A percentile compares a stretch with the other conserved stretches of the same genome.
Conservation (phyloP, 1,140 invertebrate genomes). For the Drosophila carrolli region DNA sequence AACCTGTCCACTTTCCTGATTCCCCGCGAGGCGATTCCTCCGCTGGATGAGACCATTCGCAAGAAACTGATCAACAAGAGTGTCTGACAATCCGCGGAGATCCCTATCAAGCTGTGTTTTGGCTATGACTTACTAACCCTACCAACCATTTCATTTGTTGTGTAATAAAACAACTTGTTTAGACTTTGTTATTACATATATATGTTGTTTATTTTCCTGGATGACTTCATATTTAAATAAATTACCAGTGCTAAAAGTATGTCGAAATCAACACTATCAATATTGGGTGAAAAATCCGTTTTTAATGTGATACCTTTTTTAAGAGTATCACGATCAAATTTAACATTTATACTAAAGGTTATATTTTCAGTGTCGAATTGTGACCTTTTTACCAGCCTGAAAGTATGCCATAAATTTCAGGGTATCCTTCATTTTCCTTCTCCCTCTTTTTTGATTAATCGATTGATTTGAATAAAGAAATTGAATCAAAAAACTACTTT, state of each 20-base stretch:
- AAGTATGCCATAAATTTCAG: conserved; percentile 9
- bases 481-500: too few species aligned
- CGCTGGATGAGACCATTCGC: conserved; percentile 89
- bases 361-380: too few species aligned
- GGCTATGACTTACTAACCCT: background rate
- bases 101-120: background rate
- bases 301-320: too few species aligned
- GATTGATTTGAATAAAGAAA: background rate
- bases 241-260: too few species aligned
- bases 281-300: too few species aligned
- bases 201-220: background rate
- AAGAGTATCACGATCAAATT: too few species aligned
- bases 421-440: background rate
- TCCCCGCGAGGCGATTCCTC: conserved; percentile 95
- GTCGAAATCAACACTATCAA: too few species aligned
- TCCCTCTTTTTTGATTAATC: background rate
- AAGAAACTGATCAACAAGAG: conserved; percentile 69
- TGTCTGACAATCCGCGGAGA: conserved; percentile 5
- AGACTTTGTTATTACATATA: background rate
- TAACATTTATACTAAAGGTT: too few species aligned
- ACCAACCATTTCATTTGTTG: background rate
- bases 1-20: conserved; percentile 98
- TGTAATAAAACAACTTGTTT: conserved; percentile 5
- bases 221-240: too few species aligned
- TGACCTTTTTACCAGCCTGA: background rate